A percentile compares a stretch with the other conserved stretches of the same genome.
phyloP scores from a whole-genome alignment of 2,113 vertebrate genomes.

The Sula dactylatra region DNA sequence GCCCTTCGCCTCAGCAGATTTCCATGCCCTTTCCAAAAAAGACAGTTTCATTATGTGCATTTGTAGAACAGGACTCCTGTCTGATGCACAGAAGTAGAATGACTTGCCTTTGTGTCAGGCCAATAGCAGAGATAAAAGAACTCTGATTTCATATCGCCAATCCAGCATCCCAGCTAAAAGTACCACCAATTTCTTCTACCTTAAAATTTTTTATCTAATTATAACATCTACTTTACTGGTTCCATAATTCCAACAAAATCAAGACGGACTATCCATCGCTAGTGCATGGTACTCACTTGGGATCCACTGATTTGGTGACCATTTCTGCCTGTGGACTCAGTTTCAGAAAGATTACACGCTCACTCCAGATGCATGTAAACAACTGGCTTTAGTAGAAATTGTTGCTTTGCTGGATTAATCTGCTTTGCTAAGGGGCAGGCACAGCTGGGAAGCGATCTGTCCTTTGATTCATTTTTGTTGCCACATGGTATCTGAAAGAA shows the following conservation, averaged over 20 bases:
- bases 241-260: neutral
- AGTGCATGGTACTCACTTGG: neutral
- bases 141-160: neutral
- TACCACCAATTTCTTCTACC: neutral
- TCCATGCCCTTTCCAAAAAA: neutral
- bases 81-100: neutral
- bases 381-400: neutral
- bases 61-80: neutral
- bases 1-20: neutral
- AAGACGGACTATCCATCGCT: neutral
- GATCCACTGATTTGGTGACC: neutral
- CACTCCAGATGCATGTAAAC: neutral
- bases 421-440: neutral
- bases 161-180: neutral
- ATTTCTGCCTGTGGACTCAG: neutral
- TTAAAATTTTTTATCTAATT: neutral
- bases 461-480: neutral
- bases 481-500: neutral
- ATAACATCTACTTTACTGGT: neutral
- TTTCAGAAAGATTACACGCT: neutral
- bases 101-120: neutral
- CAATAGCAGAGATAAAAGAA: neutral
- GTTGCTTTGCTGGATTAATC: neutral
- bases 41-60: neutral
- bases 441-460: neutral